phyloP scores from a whole-genome alignment of 2,888 invertebrate species.

The Coronaproctus castanopsis region DNA sequence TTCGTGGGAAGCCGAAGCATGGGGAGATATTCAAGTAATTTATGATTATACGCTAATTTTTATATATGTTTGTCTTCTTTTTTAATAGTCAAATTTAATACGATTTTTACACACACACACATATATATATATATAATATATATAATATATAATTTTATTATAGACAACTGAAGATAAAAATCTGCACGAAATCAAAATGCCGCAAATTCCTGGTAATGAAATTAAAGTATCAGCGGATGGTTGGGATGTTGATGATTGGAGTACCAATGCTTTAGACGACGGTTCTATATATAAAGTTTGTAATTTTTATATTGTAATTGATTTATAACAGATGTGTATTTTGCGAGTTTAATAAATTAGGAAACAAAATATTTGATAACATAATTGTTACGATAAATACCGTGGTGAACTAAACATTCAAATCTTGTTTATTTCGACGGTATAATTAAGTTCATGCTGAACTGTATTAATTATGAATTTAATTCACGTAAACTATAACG shows the following conservation, averaged over 20 bases:
- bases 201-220: background rate
- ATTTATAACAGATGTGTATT: too few species aligned
- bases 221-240: constrained; percentile 32
- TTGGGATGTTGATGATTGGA: constrained; percentile 74
- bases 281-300: background rate
- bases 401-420: too few species aligned
- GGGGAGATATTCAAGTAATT: constrained; percentile 28
- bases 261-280: constrained; percentile 24
- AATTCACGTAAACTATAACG: too few species aligned
- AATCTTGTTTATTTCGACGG: too few species aligned
- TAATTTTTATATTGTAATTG: background rate
- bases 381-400: too few species aligned
- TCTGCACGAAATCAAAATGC: background rate
- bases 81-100: background rate
- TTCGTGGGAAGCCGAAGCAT: constrained; percentile 70
- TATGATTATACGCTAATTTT: background rate
- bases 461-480: too few species aligned
- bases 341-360: too few species aligned
- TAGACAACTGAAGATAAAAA: background rate
- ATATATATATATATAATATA: background rate
- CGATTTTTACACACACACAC: background rate
- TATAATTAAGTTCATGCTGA: too few species aligned
- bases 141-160: background rate
- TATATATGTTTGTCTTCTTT: background rate
- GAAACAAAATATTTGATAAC: too few species aligned